Conservation (phyloP, 2,797 vertebrate species). For the Mergus octosetaceus region DNA sequence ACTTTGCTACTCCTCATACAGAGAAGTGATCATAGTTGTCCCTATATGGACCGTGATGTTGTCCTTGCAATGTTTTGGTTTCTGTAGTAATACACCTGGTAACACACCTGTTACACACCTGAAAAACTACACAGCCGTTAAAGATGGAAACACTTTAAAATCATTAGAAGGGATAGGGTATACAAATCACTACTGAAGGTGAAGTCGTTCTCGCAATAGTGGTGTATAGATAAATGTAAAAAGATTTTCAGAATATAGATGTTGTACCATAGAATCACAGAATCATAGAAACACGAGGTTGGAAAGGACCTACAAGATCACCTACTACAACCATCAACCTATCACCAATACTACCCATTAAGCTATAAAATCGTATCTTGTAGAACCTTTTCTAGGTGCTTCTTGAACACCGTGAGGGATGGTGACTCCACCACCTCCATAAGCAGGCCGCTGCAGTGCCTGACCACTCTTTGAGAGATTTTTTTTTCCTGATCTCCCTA, state of each 20-base stretch:
- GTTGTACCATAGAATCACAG: neutral
- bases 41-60: neutral
- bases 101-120: neutral
- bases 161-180: neutral
- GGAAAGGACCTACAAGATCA: too few relatives aligned
- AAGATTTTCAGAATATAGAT: conserved; percentile 22
- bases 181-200: neutral
- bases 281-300: too few relatives aligned
- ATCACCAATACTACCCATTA: too few relatives aligned
- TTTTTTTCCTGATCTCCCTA: too few relatives aligned
- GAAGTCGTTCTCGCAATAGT: neutral
- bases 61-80: neutral
- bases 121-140: neutral
- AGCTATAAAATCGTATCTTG: too few relatives aligned
- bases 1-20: neutral
- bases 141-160: neutral
- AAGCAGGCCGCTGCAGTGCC: too few relatives aligned
- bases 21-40: neutral
- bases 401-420: too few relatives aligned
- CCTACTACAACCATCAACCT: too few relatives aligned
- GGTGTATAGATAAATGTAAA: neutral
- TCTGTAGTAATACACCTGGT: neutral
- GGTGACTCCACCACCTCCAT: too few relatives aligned
- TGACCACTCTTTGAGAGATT: too few relatives aligned
- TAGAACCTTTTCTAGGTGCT: too few relatives aligned